Conservation (phyloP, 2,113 vertebrate genomes). For the Columba livia region DNA sequence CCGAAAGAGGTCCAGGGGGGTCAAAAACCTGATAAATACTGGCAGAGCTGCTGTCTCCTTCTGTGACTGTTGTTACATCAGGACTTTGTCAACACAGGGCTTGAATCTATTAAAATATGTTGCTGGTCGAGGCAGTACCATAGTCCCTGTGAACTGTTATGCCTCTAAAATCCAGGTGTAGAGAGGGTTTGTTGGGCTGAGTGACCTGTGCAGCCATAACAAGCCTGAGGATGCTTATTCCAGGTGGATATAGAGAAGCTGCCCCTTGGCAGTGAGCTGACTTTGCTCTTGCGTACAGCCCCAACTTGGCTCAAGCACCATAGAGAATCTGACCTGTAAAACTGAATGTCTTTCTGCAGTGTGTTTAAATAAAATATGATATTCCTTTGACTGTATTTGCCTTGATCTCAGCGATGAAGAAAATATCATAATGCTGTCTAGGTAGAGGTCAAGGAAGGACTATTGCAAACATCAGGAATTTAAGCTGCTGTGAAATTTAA, state of each 20-base stretch:
- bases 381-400: not conserved
- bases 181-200: not conserved
- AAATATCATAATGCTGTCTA: not conserved
- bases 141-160: not conserved
- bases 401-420: not conserved
- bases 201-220: not conserved
- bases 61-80: rapidly evolving
- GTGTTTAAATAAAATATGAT: constrained; percentile 35
- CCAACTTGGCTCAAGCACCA: not conserved
- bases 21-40: not conserved
- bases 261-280: not conserved
- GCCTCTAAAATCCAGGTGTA: not conserved
- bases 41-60: not conserved
- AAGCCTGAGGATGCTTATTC: not conserved
- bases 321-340: not conserved
- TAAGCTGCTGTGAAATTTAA: not conserved
- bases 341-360: not conserved
- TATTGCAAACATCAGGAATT: not conserved
- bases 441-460: not conserved
- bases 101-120: not conserved
- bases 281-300: not conserved
- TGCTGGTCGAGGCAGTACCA: not conserved
- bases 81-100: rapidly evolving
- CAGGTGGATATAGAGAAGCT: not conserved
- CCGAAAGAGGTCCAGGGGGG: not conserved